Conservation (phyloP, 2,888 invertebrate species). For the Cotesia congregata region DNA sequence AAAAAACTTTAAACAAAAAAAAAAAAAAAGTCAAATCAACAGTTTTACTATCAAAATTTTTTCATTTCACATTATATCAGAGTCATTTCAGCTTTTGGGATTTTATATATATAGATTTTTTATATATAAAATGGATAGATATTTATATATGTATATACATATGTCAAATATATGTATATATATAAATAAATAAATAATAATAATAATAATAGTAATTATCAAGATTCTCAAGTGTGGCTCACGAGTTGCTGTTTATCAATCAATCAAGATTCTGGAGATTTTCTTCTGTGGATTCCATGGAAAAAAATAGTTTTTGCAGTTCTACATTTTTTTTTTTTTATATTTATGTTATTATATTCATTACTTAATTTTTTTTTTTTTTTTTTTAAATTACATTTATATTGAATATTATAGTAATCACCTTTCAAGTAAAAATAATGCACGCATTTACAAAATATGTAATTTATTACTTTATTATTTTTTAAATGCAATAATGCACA, state of each 20-base stretch:
- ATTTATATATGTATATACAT: not conserved
- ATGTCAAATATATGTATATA: not conserved
- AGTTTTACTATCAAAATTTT: not conserved
- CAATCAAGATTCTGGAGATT: not conserved
- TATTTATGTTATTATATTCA: not conserved
- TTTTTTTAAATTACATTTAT: not conserved
- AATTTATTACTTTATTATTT: not conserved
- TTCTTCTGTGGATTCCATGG: not conserved
- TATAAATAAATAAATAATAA: constrained; percentile 6
- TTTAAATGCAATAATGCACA: constrained; percentile 8
- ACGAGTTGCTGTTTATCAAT: not conserved
- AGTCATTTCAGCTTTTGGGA: not conserved
- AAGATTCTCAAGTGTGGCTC: constrained; percentile 1
- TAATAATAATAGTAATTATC: constrained; percentile 3
- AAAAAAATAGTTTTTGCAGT: not conserved
- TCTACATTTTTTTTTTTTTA: constrained; percentile 13
- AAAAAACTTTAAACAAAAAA: constrained; percentile 3
- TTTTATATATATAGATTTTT: not conserved
- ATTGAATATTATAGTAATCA: not conserved
- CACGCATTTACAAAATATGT: constrained; percentile 8
- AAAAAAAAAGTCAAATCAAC: not conserved
- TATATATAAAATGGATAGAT: not conserved
- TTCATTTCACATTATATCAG: not conserved
- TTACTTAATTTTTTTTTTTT: not conserved
- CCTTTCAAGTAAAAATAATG: constrained; percentile 2